Evolutionary conservation across 2,888 invertebrate species (phyloP), one percentile per base, ranked within the genome.

Genomic region (Odontocerum albicorne): DNA sequence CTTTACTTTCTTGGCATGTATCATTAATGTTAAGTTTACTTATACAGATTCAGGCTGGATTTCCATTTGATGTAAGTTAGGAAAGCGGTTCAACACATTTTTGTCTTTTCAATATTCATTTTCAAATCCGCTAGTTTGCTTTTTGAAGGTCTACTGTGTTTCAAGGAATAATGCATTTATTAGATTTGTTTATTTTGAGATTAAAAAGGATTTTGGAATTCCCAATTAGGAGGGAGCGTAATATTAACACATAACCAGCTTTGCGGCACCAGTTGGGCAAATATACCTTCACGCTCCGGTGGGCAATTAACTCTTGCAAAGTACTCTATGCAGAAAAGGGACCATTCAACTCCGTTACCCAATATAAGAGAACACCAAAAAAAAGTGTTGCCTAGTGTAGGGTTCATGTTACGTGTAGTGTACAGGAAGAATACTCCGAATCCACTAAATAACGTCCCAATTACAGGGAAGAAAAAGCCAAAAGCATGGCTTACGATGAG

Each of bases 401-500:
- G 56, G 1, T 69, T 66, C 2, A 69, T 66, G 4, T 72, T 71
- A 0, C 78, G 77, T 0, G 81, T 77, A 0, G 86, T 52, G 12
- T 81, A 77, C 12, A 80, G 66, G 45, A 86, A 67, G 8, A 80
- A 67, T 62, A 82, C 72, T 10, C 92, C 89, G 22, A 87, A 74
- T 0, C 83, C 79, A 20, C 85, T 86, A 66, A 96, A 96, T 63
- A 89, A 72, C 7, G 89, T 63, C 65, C 95, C 80, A 66, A 96
- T 76, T 2, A 92, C 85, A 0, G 96, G 97, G 66, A 92, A 93
- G 72, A 93, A 93, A 69, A 93, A 88, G 22, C 91, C 85, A 64
- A 95, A 85, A 0, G 87, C 82, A 42, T 91, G 79, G 1, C 84
- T 82, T 19, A 96, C 68, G 46, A 95, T 82, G 69, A 93, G 87